A percentile compares a stretch with the other conserved stretches of the same genome.
phyloP scores from a whole-genome alignment of 2,797 vertebrate species.

The Perdix hodgsoniae region DNA sequence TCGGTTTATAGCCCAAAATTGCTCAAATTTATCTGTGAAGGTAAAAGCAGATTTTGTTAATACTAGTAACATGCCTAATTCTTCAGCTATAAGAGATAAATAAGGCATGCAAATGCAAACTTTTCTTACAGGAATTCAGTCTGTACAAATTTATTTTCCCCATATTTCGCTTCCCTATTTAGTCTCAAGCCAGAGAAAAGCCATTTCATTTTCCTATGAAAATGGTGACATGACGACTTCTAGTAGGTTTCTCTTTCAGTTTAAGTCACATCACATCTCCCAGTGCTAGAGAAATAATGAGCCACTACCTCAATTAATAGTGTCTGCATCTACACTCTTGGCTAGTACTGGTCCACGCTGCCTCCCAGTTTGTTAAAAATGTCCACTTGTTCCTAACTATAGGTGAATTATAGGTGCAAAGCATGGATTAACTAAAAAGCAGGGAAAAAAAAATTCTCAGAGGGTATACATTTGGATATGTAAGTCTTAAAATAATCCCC shows the following conservation, averaged over 20 bases:
- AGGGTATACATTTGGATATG: background rate
- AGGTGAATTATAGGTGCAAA: background rate
- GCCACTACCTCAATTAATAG: background rate
- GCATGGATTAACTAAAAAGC: background rate
- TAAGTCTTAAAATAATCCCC: background rate
- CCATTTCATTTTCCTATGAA: background rate
- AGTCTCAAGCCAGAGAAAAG: background rate
- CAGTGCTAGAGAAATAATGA: background rate
- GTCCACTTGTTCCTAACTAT: background rate
- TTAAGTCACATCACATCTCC: background rate
- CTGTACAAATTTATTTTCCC: background rate
- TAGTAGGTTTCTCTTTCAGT: no score
- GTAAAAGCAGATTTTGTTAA: slow-evolving; percentile 48
- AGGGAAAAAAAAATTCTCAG: background rate
- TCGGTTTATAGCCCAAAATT: slow-evolving; percentile 99
- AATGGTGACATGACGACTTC: background rate
- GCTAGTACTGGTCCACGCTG: background rate
- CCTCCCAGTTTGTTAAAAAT: background rate
- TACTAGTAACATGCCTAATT: background rate
- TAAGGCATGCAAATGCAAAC: background rate
- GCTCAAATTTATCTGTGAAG: slow-evolving; percentile 95
- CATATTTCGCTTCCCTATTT: background rate
- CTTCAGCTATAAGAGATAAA: background rate
- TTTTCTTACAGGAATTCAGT: background rate
- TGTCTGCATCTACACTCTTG: background rate